Evolutionary conservation across 1,140 invertebrate genomes (phyloP).

Genomic region (Schlechtendalia chinensis): DNA sequence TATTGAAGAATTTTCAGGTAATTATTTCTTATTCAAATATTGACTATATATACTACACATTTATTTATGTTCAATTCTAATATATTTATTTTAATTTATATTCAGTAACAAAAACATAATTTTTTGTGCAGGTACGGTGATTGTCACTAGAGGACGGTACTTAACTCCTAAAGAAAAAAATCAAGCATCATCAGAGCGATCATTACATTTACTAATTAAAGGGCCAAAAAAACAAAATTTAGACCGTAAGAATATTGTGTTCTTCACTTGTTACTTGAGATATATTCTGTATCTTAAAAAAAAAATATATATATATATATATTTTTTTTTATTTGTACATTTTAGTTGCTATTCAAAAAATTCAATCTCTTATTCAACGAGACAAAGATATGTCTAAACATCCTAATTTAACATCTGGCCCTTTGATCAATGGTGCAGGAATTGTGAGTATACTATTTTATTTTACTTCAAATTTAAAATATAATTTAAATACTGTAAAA

Average conservation of each 20-base stretch:
- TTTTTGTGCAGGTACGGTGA: constrained; percentile 50
- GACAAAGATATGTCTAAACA: constrained; percentile 51
- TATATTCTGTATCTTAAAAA: not conserved
- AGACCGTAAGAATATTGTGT: constrained; percentile 59
- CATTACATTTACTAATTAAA: constrained; percentile 65
- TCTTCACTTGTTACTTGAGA: constrained; percentile 3
- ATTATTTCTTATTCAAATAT: not conserved
- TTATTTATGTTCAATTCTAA: too few species aligned
- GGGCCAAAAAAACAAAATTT: constrained; percentile 63
- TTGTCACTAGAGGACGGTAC: constrained; percentile 45
- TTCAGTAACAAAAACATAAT: not conserved
- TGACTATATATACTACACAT: too few species aligned
- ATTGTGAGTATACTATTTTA: constrained; percentile 41
- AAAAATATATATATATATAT: too few species aligned
- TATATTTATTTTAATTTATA: too few species aligned
- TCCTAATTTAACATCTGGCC: constrained; percentile 29
- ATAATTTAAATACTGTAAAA: too few species aligned
- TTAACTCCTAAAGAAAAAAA: constrained; percentile 46
- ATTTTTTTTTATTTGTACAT: constrained; percentile 52
- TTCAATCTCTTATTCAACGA: constrained; percentile 62
- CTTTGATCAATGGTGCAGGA: constrained; percentile 37
- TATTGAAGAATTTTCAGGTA: constrained; percentile 44
- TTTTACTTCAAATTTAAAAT: constrained; percentile 28
- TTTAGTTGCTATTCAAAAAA: constrained; percentile 64
- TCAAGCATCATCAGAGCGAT: constrained; percentile 57